phyloP scores from a whole-genome alignment of 2,797 vertebrate species.

The Diplodus puntazzo region DNA sequence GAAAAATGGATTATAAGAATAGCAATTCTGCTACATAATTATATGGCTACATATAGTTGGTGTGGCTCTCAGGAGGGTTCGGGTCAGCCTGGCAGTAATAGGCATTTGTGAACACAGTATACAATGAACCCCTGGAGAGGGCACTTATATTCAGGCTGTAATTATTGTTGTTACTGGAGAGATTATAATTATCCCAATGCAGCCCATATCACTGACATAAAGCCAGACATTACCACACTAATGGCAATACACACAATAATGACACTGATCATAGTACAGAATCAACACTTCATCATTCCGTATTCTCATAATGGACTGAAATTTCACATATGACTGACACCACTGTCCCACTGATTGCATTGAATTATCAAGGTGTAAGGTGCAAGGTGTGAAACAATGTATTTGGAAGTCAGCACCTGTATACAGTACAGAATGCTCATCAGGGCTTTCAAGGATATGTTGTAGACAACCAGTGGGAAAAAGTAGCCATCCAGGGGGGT shows the following conservation, averaged over 20 bases:
- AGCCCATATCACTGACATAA: constrained; percentile 22
- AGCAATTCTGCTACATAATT: constrained; percentile 49
- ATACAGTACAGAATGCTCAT: background rate
- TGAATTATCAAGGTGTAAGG: background rate
- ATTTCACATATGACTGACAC: background rate
- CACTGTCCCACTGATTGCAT: too few species aligned
- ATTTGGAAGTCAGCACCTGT: background rate
- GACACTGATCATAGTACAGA: background rate
- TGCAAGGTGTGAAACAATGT: background rate
- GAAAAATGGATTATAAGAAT: constrained; percentile 56
- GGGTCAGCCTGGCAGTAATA: constrained; percentile 29
- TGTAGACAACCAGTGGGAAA: too few species aligned
- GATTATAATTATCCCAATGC: constrained; percentile 51
- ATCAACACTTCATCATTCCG: background rate
- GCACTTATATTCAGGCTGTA: constrained; percentile 60
- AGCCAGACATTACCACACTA: constrained; percentile 38
- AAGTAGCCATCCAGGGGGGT: too few species aligned
- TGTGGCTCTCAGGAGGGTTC: constrained; percentile 12
- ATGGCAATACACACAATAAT: constrained; percentile 8
- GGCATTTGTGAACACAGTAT: constrained; percentile 34
- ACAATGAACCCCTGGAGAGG: constrained; percentile 19
- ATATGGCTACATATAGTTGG: constrained; percentile 8
- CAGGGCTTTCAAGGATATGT: too few species aligned
- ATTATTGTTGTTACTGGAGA: constrained; percentile 60
- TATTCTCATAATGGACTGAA: background rate